Percentiles rank a stretch among this genome's conserved stretches.
phyloP scores from a whole-genome alignment of 2,888 invertebrate genomes.

The Operophtera brumata region DNA sequence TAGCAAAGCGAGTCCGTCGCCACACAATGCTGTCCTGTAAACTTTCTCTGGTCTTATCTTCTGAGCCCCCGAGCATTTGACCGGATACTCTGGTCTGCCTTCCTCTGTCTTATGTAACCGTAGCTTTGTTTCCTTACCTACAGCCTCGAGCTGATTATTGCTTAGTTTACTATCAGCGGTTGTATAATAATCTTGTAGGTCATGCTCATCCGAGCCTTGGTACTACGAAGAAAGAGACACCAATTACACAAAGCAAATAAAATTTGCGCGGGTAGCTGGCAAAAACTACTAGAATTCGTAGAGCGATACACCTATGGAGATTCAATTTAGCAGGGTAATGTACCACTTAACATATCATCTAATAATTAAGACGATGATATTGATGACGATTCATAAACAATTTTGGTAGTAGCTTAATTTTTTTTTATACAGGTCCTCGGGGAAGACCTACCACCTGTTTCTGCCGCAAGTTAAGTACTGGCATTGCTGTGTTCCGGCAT shows the following conservation, averaged over 20 bases:
- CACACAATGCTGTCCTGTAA: conserved; percentile 45
- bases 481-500: too few relatives aligned
- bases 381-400: too few relatives aligned
- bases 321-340: too few relatives aligned
- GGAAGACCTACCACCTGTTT: too few relatives aligned
- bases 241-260: neutral
- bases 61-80: conserved; percentile 33
- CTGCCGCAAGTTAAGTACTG: too few relatives aligned
- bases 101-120: conserved; percentile 29
- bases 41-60: conserved; percentile 63
- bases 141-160: conserved; percentile 34
- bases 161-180: conserved; percentile 12
- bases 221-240: neutral
- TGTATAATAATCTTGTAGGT: conserved; percentile 12
- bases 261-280: too few relatives aligned
- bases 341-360: too few relatives aligned
- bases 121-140: conserved; percentile 37
- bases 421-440: too few relatives aligned
- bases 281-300: too few relatives aligned
- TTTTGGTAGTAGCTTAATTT: too few relatives aligned
- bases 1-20: conserved; percentile 63
- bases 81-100: conserved; percentile 39
- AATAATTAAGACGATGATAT: too few relatives aligned
- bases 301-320: too few relatives aligned
- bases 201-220: conserved; percentile 5